Evolutionary conservation across 2,888 invertebrate species (phyloP), one percentile per base, ranked within the genome.

Genomic region (Parapristionchus giblindavisi): DNA sequence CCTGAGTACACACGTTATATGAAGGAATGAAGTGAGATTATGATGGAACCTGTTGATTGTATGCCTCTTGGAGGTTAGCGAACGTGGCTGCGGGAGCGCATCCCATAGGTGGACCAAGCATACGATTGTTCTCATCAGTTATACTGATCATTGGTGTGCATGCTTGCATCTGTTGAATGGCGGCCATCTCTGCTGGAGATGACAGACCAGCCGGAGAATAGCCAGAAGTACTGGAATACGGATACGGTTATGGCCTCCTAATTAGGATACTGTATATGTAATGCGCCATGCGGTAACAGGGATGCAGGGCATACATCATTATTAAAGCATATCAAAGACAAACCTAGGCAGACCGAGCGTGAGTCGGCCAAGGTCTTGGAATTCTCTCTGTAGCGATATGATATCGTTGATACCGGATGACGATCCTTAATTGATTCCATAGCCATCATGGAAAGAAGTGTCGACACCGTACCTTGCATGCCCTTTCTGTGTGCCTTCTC

Each of bases 101-200:
- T n/a, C 70, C 70, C 48, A 56, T 36, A 2, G 70, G 70, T 11
- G 79, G 79, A 3, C 78, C 72, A 40, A 80, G 66, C 29, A 63
- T 77, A 1, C 77, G 82, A 76, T 87, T 87, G 78, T 87, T 80
- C 77, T 87, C 87, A 70, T 87, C 87, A 3, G 87, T 87, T 61
- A 87, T 85, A 60, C 83, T 85, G 27, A 65, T 68, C 51, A 68
- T 52, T n/a, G 68, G 68, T 34, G 68, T 34, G 29, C 54, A 56
- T 21, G 56, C 54, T 8, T 71, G 70, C 11, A 71, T 54, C 40
- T 71, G 70, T 17, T 40, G 38, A 29, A 43, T 40, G 5, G 40
- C 40, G 3, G 56, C 70, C 6, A 71, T 36, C 21, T 71, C 70
- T 21, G 70, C 70, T 0, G 70, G 70, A 1, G 70, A 71, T 0